Base-by-base conservation (phyloP, 1,140 invertebrate genomes). In the Carposina sasakii region DNA sequence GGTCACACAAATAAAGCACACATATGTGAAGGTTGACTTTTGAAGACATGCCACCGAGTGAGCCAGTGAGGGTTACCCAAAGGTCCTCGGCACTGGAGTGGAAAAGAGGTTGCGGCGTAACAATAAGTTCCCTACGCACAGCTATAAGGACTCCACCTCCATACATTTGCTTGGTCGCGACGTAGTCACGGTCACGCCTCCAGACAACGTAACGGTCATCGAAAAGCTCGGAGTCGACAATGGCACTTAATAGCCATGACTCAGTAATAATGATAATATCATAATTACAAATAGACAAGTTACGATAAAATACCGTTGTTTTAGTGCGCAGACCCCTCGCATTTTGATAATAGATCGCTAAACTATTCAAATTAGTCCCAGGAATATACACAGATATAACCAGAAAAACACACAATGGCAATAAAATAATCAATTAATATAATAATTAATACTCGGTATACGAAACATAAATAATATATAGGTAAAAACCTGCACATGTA, bases 171-270 rank as follows among this genome's bases (percentile, higher is more conserved):
- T 30, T 22, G 5, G 46, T 37, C 6, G 5, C 2, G 4, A 2
- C 24, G 15, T 37, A 48, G 24, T 48, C 33, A 23, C 46, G 31
- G 34, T 48, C 46, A 22, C 34, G 46, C 4, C 46, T 3, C n/a
- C 13, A 23, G 3, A 39, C 34, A 3, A 26, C 16, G 19, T 37
- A 48, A 9, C 46, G 3, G 3, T 22, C 20, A 13, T 24, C 46
- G 17, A 48, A 48, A 3, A 48, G 21, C 24, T 39, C 46, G 8
- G 42, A 6, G 17, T 39, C 16, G 2, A 2, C n/a, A 6, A 48
- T 39, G 13, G 33, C 22, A 8, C 24, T 13, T 2, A 48, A 22
- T 15, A 48, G 33, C 46, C 46, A 48, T 2, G 31, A 39, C 16
- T 48, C 46, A 9, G 46, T 37, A 2, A 48, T 8, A 8, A 24